Percentiles rank a stretch among this genome's conserved stretches.
Evolutionary conservation across 2,888 invertebrate species (phyloP).

Genomic region (Exephanes ischioxanthus): DNA sequence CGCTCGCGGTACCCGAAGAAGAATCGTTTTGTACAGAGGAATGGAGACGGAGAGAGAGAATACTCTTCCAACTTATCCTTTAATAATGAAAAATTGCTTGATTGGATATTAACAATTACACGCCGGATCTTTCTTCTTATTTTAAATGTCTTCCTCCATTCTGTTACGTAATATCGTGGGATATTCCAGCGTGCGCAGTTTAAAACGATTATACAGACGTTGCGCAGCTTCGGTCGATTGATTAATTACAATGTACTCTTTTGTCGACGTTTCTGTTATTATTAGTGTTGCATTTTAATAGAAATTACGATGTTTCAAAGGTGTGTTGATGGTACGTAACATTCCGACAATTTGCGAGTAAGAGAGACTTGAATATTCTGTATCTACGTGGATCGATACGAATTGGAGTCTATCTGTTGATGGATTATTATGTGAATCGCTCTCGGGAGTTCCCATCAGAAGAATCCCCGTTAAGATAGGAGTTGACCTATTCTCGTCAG

Average conservation of each 20-base stretch:
- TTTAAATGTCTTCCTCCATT: background rate
- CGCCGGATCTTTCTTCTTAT: conserved; percentile 55
- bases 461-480: background rate
- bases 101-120: conserved; percentile 66
- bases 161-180: conserved; percentile 50
- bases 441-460: background rate
- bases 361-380: background rate
- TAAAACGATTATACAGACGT: background rate
- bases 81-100: conserved; percentile 66
- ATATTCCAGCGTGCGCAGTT: conserved; percentile 30
- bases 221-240: background rate
- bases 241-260: background rate
- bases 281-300: background rate
- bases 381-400: background rate
- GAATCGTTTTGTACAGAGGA: conserved; percentile 57
- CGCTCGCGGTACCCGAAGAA: conserved; percentile 55
- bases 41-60: background rate
- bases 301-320: background rate
- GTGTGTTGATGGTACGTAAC: background rate
- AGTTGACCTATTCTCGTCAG: background rate
- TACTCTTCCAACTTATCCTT: conserved; percentile 64
- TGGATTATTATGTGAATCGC: background rate
- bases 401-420: background rate
- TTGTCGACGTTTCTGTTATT: background rate
- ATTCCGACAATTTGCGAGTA: background rate